phyloP scores from a whole-genome alignment of 2,113 vertebrate species.

The Poeciliopsis prolifica region DNA sequence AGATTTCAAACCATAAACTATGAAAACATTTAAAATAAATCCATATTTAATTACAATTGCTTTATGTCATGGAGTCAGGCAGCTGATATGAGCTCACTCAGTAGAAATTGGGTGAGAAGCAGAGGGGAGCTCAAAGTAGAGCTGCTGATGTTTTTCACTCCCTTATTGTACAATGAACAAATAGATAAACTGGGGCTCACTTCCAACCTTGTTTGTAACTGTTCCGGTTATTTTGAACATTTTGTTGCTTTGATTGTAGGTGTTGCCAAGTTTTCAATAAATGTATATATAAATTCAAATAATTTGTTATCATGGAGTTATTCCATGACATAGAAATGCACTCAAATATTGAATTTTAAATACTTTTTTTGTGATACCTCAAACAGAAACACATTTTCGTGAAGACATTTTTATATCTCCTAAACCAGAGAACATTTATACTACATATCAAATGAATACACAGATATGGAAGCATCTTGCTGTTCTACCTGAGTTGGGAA shows the following conservation, averaged over 20 bases:
- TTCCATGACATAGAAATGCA: no score
- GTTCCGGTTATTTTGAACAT: not conserved
- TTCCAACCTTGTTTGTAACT: not conserved
- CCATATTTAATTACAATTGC: not conserved
- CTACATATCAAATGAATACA: not conserved
- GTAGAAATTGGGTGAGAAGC: no score
- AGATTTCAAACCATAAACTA: not conserved
- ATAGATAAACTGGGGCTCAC: not conserved
- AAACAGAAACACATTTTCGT: no score
- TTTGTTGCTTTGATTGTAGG: no score
- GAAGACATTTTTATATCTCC: not conserved
- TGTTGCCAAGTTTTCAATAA: no score
- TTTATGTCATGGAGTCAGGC: no score
- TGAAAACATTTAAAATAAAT: not conserved
- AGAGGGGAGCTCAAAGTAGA: no score
- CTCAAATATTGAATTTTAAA: no score
- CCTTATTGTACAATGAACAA: no score
- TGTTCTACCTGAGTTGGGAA: conserved; percentile 92
- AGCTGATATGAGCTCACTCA: not conserved
- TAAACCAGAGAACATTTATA: not conserved
- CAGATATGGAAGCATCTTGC: not conserved
- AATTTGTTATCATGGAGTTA: no score
- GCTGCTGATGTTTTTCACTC: not conserved
- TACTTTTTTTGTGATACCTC: no score
- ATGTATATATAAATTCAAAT: no score